Conservation (phyloP, 30 jellyfish, hydroid and myxozoan genomes). For the Aurelia sp. region DNA sequence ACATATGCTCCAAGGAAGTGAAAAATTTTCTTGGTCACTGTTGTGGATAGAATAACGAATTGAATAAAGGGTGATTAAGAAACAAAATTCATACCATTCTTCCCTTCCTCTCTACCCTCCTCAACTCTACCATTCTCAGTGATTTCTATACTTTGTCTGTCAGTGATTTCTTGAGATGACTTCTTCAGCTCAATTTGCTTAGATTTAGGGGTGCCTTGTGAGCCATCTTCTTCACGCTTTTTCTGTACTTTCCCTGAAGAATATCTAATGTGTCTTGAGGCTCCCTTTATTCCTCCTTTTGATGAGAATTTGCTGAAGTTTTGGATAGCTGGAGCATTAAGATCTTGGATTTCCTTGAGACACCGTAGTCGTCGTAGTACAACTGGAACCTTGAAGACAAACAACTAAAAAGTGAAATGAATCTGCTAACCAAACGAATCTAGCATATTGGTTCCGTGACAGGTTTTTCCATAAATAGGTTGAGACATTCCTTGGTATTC, state of each 20-base stretch:
- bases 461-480: too few relatives aligned
- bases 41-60: too few relatives aligned
- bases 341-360: constrained; percentile 69
- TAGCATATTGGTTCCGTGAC: too few relatives aligned
- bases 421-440: too few relatives aligned
- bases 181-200: constrained; percentile 7
- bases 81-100: neutral
- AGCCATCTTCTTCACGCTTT: constrained; percentile 59
- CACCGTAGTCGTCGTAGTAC: constrained; percentile 66
- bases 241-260: constrained; percentile 43
- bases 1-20: too few relatives aligned
- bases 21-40: too few relatives aligned
- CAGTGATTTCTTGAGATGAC: constrained; percentile 1
- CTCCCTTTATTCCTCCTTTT: constrained; percentile 43
- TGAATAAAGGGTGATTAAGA: neutral
- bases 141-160: constrained; percentile 5
- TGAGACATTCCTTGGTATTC: too few relatives aligned
- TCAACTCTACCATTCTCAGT: neutral
- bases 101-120: constrained; percentile 8
- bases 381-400: constrained; percentile 66
- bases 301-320: constrained; percentile 37
- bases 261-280: constrained; percentile 38
- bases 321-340: constrained; percentile 59
- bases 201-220: constrained; percentile 9
- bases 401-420: neutral